Evolutionary conservation across 2,113 vertebrate genomes (phyloP).

Genomic region (Thermophis baileyi): DNA sequence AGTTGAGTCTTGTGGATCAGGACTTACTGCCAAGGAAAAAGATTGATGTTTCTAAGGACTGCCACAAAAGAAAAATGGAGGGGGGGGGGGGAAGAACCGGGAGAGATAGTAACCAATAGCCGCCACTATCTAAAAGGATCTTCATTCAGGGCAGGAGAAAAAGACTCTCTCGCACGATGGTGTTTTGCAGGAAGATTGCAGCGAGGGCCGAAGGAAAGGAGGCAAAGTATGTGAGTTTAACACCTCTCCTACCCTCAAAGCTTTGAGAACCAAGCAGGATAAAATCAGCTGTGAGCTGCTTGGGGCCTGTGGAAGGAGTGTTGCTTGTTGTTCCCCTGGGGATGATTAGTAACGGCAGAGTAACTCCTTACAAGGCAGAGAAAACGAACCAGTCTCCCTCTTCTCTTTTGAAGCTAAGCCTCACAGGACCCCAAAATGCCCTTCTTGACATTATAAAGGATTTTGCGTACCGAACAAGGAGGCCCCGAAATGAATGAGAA

Average conservation of each 20-base stretch:
- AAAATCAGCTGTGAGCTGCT: constrained; percentile 35
- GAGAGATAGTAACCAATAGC: constrained; percentile 65
- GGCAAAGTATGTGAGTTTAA: no score
- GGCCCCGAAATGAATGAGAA: constrained; percentile 37
- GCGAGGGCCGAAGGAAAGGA: neutral
- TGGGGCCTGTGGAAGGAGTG: constrained; percentile 24
- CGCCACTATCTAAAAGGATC: constrained; percentile 67
- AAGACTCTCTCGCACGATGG: no score
- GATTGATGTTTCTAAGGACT: constrained; percentile 84
- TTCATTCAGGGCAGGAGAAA: no score
- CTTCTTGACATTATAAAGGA: constrained; percentile 54
- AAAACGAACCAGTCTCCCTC: constrained; percentile 4
- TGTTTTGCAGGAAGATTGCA: no score
- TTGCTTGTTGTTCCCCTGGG: constrained; percentile 56
- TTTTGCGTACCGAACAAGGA: constrained; percentile 47
- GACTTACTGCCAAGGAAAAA: constrained; percentile 77
- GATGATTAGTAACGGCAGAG: constrained; percentile 54
- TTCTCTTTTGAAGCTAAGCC: constrained; percentile 8
- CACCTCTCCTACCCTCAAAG: constrained; percentile 47
- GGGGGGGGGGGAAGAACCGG: neutral
- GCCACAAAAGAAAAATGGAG: constrained; percentile 73
- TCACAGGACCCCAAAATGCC: constrained; percentile 38
- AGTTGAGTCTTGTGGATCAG: constrained; percentile 78
- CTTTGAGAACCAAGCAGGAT: constrained; percentile 54
- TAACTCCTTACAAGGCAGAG: constrained; percentile 45